Evolutionary conservation across 2,888 invertebrate genomes (phyloP), one percentile per base, ranked within the genome.

Genomic region (Buathra laborator): DNA sequence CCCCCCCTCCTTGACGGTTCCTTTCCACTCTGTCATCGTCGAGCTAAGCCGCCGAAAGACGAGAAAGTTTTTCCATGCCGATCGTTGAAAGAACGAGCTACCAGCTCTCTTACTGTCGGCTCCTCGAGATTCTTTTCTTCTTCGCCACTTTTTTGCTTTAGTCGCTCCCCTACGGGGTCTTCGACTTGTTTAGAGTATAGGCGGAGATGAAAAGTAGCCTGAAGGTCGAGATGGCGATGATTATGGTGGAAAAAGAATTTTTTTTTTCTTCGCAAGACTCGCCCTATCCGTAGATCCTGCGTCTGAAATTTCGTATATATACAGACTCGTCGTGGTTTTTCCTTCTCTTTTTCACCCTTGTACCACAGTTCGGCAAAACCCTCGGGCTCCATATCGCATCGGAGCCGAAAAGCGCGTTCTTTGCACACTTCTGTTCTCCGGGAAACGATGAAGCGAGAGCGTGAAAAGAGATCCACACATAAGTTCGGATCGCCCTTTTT

Each of bases 321-420:
- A 32, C 32, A 62, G 32, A 32, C 24, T 32, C 64, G 74, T 59
- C 24, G 51, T 51, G 32, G 66, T 37, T 53, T 72, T 48, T 44
- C 32, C 62, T 29, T 19, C 43, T 32, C 62, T 29, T 19, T 48
- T 32, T 44, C 37, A 68, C 43, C 75, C 37, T 24, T 46, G n/a
- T 37, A 37, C 37, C 19, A 29, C n/a, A 51, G 43, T 79, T 79
- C 80, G 29, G 37, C 32, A 46, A 24, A 12, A 70, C 72, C 76
- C 59, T 80, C 64, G 66, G 44, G 16, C 79, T 74, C 83, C 66
- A 83, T 83, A 72, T 78, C 72, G 43, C 71, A 62, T 29, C 48
- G 67, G 14, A 48, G n/a, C 62, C 53, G 53, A 9, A 9, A 9
- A 19, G 14, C n/a, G 12, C n/a, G 29, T 2, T 62, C 7, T 29